Evolutionary conservation across 2,888 invertebrate species (phyloP).

Genomic region (Temnothorax ravouxi): DNA sequence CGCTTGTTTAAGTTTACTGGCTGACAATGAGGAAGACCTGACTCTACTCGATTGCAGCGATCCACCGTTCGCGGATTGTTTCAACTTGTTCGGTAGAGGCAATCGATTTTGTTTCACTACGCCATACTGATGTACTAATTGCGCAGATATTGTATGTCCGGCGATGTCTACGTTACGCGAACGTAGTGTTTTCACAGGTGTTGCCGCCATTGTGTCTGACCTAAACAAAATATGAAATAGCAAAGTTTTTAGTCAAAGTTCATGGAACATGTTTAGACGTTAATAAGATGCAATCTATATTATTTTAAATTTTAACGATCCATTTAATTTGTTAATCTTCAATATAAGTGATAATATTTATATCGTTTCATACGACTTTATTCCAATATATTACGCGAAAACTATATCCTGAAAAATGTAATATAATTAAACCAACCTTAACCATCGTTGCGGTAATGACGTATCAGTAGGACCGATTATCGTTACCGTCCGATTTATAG

Average conservation of each 20-base stretch:
- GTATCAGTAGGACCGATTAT: conserved; percentile 73
- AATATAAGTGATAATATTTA: background rate
- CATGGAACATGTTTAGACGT: background rate
- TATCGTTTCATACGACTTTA: background rate
- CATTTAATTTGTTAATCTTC: background rate
- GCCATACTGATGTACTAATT: conserved; percentile 82
- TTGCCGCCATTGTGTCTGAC: conserved; percentile 85
- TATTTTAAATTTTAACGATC: background rate
- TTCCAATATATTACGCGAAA: background rate
- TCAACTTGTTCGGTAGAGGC: conserved; percentile 80
- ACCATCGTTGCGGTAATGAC: conserved; percentile 82
- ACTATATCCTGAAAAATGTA: background rate
- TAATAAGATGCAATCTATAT: background rate
- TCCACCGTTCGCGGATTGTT: conserved; percentile 68
- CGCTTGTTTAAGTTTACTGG: conserved; percentile 71
- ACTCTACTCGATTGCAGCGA: conserved; percentile 67
- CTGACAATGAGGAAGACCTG: conserved; percentile 72
- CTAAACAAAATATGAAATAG: conserved; percentile 65
- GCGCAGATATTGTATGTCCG: conserved; percentile 83
- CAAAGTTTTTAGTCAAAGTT: background rate
- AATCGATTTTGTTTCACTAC: conserved; percentile 81
- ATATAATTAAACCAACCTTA: conserved; percentile 71
- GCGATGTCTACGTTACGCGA: conserved; percentile 85
- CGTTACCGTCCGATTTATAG: conserved; percentile 73
- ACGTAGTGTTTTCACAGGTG: conserved; percentile 84